Evolutionary conservation across 1,140 invertebrate genomes (phyloP), one percentile per base, ranked within the genome.

Genomic region (Nebria ingens): DNA sequence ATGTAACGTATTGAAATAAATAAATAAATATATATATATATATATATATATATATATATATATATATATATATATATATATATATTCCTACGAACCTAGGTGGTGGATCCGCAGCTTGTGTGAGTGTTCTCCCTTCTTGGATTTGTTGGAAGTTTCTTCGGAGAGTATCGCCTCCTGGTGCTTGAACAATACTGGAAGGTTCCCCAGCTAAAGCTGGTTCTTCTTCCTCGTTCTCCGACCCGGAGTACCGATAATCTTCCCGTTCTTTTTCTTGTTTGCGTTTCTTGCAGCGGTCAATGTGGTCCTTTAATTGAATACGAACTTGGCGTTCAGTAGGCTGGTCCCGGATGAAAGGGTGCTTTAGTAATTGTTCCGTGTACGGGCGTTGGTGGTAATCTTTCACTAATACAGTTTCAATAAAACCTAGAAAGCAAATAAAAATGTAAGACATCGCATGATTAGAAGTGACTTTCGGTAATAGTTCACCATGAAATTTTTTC

Each of bases 311-410:
- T 69, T 98, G 94, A 75, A 97, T 98, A 66, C 95, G 80, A 45
- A 97, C 94, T 80, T 98, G 94, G 64, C 94, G 77, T 73, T 99
- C 97, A 55, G 93, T 97, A 1, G 96, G 94, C 74, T 98, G 94
- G 76, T 99, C 97, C 70, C 88, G 81, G 63, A 99, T 97, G 71
- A 98, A 99, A 45, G 92, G 82, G 80, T 99, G 94, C 74, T 96
- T 97, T 52, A 99, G 74, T 53, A 99, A 80, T 69, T 98, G 91
- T 73, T 99, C 97, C 59, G 97, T 99, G 72, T 96, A 97, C 56
- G 96, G 96, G 63, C 97, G 77, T 73, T 96, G 92, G 71, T 95
- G 93, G 74, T 98, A 99, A 76, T 98, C 95, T 75, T 99, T 98
- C 19, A 97, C 92, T 69, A 93, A 74, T 60, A 91, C 88, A 17